Conservation (phyloP, 2,888 invertebrate genomes). For the Cephus pulcher region DNA sequence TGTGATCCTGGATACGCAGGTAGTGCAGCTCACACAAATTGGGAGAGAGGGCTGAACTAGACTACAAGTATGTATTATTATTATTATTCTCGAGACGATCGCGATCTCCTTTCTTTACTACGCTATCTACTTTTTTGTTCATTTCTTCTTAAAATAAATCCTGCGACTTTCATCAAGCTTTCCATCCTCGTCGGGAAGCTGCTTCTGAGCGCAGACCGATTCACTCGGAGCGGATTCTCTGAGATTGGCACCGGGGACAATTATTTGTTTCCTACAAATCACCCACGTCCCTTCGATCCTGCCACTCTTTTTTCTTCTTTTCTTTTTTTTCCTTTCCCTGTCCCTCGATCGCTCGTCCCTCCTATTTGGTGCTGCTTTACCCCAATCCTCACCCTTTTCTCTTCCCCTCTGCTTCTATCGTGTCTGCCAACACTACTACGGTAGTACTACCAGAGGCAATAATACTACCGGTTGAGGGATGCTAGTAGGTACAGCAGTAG, state of each 20-base stretch:
- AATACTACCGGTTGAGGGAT: neutral
- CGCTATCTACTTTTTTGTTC: neutral
- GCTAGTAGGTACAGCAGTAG: neutral
- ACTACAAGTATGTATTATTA: neutral
- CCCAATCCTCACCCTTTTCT: neutral
- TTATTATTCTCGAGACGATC: neutral
- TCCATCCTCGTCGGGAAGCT: neutral
- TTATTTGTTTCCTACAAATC: constrained; percentile 57
- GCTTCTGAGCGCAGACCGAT: neutral
- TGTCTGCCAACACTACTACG: neutral
- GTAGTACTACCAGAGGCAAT: neutral
- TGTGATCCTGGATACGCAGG: neutral
- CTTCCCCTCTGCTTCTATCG: neutral
- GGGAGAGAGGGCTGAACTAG: neutral
- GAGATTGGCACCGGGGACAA: constrained; percentile 54
- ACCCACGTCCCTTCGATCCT: constrained; percentile 23
- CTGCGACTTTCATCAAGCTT: constrained; percentile 44
- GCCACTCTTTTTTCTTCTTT: neutral
- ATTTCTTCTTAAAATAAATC: constrained; percentile 34
- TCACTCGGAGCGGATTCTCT: constrained; percentile 16
- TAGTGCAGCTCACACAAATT: neutral
- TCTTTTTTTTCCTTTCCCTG: neutral
- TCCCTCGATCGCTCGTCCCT: constrained; percentile 4
- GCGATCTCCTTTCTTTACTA: neutral
- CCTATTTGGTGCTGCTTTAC: neutral